Percentiles rank a stretch among this genome's conserved stretches.
Conservation (phyloP, 2,113 vertebrate genomes). For the Pelodiscus sinensis region DNA sequence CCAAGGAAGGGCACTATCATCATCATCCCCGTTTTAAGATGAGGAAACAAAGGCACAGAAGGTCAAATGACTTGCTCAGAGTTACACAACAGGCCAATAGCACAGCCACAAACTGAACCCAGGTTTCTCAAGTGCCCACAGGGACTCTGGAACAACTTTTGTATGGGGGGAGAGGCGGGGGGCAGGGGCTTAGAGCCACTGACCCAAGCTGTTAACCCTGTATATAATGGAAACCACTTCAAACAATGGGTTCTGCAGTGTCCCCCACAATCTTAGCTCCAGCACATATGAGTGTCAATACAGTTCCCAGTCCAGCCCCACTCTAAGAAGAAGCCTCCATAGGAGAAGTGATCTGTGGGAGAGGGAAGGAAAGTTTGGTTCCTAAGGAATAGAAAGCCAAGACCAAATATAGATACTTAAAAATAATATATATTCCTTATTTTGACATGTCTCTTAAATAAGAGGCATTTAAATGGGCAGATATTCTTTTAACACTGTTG, state of each 20-base stretch:
- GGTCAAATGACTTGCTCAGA: background rate
- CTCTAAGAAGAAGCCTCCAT: background rate
- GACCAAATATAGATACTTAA: accelerated
- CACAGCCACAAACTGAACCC: background rate
- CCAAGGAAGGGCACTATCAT: background rate
- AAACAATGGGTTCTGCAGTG: too few species aligned
- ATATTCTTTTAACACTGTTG: background rate
- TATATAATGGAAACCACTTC: too few species aligned
- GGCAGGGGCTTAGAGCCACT: too few species aligned
- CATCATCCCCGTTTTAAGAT: background rate
- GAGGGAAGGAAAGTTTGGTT: background rate
- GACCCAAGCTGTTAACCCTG: too few species aligned
- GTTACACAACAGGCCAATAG: background rate
- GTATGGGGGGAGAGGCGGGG: too few species aligned
- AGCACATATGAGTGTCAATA: background rate
- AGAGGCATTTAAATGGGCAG: background rate
- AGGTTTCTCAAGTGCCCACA: background rate
- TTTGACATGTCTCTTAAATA: background rate
- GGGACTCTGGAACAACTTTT: too few species aligned
- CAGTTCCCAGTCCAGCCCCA: background rate
- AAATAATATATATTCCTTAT: background rate
- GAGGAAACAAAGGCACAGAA: background rate
- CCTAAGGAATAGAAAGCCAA: background rate
- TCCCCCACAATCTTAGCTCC: too few species aligned
- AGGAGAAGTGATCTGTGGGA: background rate